phyloP scores from a whole-genome alignment of 2,113 vertebrate genomes.

The Mungos mungo region DNA sequence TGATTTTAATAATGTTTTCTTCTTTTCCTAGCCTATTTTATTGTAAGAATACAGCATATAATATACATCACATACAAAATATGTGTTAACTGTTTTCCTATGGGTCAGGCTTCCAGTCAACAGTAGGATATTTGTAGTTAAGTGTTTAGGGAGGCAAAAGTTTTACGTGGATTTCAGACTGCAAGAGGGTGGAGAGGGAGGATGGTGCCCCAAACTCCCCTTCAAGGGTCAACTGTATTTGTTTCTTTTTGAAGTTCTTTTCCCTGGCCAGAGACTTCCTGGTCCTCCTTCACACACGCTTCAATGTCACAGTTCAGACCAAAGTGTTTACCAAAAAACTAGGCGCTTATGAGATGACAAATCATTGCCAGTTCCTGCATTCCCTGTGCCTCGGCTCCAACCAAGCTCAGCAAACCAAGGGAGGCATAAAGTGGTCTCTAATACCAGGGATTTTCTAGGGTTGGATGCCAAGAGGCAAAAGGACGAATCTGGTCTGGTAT shows the following conservation, averaged over 20 bases:
- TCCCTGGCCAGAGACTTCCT: constrained; percentile 37
- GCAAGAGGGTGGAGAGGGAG: background rate
- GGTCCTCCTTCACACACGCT: constrained; percentile 54
- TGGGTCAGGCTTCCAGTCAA: background rate
- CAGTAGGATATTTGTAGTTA: background rate
- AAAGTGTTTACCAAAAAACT: constrained; percentile 64
- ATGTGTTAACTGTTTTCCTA: background rate
- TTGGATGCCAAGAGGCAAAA: constrained; percentile 53
- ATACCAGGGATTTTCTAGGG: constrained; percentile 55
- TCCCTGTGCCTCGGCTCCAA: background rate
- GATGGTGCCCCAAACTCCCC: background rate
- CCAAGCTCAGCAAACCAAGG: constrained; percentile 39
- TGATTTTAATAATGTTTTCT: background rate
- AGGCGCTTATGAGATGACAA: constrained; percentile 48
- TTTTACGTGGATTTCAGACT: background rate
- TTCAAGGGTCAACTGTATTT: background rate
- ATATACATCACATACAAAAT: background rate
- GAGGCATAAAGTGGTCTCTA: constrained; percentile 52
- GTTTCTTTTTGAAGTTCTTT: constrained; percentile 56
- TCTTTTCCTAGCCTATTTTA: background rate
- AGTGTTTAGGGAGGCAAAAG: background rate
- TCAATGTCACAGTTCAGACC: constrained; percentile 71
- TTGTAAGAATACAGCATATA: background rate
- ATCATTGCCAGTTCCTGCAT: constrained; percentile 43
- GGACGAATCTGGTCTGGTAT: constrained; percentile 41